A percentile compares a stretch with the other conserved stretches of the same genome.
phyloP scores from a whole-genome alignment of 2,113 vertebrate genomes.

The Microcebus griseorufus region DNA sequence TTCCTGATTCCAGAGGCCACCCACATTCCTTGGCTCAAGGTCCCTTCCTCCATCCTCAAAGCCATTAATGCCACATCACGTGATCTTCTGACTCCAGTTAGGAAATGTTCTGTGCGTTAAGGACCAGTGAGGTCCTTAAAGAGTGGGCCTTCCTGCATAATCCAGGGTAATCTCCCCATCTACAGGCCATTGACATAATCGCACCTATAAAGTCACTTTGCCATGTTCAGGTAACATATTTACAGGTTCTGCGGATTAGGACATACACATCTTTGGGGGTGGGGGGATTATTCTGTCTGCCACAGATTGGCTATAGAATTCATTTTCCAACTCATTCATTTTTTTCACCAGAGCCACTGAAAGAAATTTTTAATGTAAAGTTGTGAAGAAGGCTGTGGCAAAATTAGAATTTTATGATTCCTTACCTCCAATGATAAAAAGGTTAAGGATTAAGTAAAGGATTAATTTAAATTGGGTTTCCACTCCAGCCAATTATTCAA shows the following conservation, averaged over 20 bases:
- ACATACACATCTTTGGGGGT: too few species aligned
- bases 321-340: neutral
- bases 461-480: conserved; percentile 36
- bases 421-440: neutral
- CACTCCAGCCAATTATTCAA: neutral
- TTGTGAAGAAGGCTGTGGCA: neutral
- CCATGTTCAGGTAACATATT: neutral
- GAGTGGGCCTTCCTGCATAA: neutral
- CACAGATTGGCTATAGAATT: neutral
- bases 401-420: conserved; percentile 53
- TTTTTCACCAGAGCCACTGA: neutral
- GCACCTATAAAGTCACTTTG: neutral
- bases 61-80: neutral
- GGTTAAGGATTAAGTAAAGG: conserved; percentile 19
- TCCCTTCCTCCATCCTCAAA: neutral
- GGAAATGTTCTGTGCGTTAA: neutral
- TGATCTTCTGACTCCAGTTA: neutral
- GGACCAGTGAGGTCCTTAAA: neutral
- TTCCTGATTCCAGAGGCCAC: neutral
- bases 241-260: neutral
- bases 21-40: neutral
- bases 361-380: conserved; percentile 27
- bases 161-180: neutral
- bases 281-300: neutral
- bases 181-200: neutral